Conservation (phyloP, 2,888 invertebrate genomes). For the Pachliopta kotzebuea region DNA sequence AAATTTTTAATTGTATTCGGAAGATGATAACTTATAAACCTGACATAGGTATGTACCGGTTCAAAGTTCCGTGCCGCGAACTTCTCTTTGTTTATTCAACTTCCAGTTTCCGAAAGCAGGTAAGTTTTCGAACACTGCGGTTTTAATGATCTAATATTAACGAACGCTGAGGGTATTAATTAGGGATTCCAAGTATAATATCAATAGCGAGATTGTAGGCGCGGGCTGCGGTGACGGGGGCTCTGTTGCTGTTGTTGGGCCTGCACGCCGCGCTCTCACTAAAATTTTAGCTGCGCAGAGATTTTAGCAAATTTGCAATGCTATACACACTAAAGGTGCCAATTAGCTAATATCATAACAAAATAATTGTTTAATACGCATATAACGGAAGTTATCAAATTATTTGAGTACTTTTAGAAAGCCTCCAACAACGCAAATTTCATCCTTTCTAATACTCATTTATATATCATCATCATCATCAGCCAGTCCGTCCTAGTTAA, state of each 20-base stretch:
- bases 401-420: too few species aligned
- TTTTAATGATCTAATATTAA: constrained; percentile 81
- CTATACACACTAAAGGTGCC: background rate
- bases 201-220: constrained; percentile 57
- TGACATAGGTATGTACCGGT: constrained; percentile 60
- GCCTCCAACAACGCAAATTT: too few species aligned
- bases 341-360: background rate
- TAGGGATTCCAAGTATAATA: constrained; percentile 71
- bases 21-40: constrained; percentile 67
- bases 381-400: background rate
- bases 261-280: constrained; percentile 5
- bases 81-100: constrained; percentile 76
- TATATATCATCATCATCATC: too few species aligned
- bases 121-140: constrained; percentile 78
- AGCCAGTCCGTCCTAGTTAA: too few species aligned
- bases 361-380: background rate
- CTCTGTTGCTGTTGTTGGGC: constrained; percentile 16
- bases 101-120: constrained; percentile 69
- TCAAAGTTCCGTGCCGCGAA: constrained; percentile 67
- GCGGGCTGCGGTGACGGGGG: constrained; percentile 13
- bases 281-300: constrained; percentile 17
- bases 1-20: constrained; percentile 74
- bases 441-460: too few species aligned
- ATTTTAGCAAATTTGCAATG: constrained; percentile 21
- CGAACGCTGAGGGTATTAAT: constrained; percentile 75